phyloP scores from a whole-genome alignment of 2,888 invertebrate species.

The Ichneumon xanthorius region DNA sequence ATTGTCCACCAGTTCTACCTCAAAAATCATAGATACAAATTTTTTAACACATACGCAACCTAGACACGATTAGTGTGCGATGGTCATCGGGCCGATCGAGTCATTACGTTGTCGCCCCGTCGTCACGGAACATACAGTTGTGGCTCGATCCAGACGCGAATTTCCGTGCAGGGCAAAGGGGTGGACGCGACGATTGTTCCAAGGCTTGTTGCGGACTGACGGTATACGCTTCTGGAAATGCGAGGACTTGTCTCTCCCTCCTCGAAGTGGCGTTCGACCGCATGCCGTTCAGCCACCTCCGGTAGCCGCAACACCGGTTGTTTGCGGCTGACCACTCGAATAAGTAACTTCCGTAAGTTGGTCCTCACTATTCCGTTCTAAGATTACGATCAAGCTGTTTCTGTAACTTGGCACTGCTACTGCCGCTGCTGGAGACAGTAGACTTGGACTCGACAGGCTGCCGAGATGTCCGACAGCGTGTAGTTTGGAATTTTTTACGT shows the following conservation, averaged over 20 bases:
- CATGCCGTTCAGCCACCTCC: conserved; percentile 27
- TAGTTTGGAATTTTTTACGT: background rate
- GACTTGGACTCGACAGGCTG: background rate
- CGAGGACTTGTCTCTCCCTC: conserved; percentile 18
- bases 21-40: too few relatives aligned
- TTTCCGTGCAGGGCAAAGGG: background rate
- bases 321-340: conserved; percentile 64
- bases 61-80: too few relatives aligned
- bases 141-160: background rate
- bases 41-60: too few relatives aligned
- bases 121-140: background rate
- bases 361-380: conserved; percentile 16
- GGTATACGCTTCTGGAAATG: background rate
- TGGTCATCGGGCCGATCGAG: background rate
- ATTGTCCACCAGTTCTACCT: too few relatives aligned
- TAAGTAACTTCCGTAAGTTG: conserved; percentile 62
- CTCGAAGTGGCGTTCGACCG: conserved; percentile 13
- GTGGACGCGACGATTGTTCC: background rate
- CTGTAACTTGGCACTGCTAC: background rate
- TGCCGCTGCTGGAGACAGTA: background rate
- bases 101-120: conserved; percentile 28
- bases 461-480: background rate
- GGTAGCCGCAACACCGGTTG: conserved; percentile 46
- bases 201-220: too few relatives aligned
- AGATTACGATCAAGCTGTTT: conserved; percentile 51